phyloP scores from a whole-genome alignment of 35 echinoderm and acorn worm genomes.

The Heliocidaris tuberculata region DNA sequence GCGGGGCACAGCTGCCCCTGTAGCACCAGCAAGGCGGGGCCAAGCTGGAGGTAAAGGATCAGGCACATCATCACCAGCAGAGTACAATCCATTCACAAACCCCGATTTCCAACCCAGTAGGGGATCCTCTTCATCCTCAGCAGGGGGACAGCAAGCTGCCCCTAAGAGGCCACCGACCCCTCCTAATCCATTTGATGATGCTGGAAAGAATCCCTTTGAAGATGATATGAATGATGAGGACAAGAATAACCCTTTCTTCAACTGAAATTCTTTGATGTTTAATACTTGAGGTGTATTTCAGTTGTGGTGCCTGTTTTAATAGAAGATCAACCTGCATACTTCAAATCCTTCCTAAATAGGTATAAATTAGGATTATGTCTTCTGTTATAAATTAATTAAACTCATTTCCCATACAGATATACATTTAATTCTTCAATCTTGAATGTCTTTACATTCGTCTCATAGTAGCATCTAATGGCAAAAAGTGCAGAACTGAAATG shows the following conservation, averaged over 20 bases:
- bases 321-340: no score
- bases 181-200: conserved; percentile 58
- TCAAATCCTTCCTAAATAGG: no score
- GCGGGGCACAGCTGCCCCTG: neutral
- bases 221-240: conserved; percentile 63
- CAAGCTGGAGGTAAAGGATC: neutral
- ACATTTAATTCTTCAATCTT: no score
- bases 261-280: conserved; percentile 15
- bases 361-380: no score
- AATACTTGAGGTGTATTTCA: neutral
- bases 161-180: conserved; percentile 55
- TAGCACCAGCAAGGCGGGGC: neutral
- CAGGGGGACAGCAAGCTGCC: neutral
- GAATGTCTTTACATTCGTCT: no score
- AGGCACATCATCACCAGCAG: conserved; percentile 7
- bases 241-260: conserved; percentile 75
- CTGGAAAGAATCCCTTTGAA: conserved; percentile 53
- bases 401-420: no score
- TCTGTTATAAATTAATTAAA: no score
- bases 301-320: neutral
- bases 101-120: conserved; percentile 17
- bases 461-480: no score
- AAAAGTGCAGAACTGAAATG: no score
- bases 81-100: conserved; percentile 25
- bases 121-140: neutral